These are phyloP conservation scores for Eristalis arbustorum DNA, from an alignment of 2,888 invertebrate species.

Conservation along the genomic window DNA sequence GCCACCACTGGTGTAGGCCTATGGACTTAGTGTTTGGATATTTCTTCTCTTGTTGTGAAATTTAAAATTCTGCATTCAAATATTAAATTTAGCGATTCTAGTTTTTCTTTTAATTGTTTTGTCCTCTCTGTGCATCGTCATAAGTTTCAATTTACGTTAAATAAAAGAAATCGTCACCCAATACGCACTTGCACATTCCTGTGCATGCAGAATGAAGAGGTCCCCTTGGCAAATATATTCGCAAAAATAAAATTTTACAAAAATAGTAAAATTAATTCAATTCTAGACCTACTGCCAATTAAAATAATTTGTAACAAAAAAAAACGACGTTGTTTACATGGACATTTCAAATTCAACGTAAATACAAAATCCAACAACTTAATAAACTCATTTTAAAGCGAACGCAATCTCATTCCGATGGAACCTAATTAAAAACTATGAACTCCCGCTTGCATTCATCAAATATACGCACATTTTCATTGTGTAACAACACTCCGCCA, in stretches of 20 bases:
- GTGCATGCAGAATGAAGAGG: too few relatives aligned
- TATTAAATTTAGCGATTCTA: too few relatives aligned
- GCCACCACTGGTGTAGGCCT: too few relatives aligned
- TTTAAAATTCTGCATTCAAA: too few relatives aligned
- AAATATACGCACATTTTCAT: slow-evolving; percentile 62
- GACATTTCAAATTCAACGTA: not conserved
- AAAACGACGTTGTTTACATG: not conserved
- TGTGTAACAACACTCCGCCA: slow-evolving; percentile 58
- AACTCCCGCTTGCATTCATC: slow-evolving; percentile 58
- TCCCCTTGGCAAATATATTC: too few relatives aligned
- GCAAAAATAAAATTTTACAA: not conserved
- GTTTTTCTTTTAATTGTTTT: too few relatives aligned
- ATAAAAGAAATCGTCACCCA: too few relatives aligned
- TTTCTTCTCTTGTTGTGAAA: too few relatives aligned
- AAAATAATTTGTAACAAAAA: not conserved
- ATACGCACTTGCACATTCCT: too few relatives aligned
- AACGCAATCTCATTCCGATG: not conserved
- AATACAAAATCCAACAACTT: not conserved
- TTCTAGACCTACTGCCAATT: not conserved
- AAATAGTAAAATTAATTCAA: not conserved
- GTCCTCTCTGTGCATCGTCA: too few relatives aligned
- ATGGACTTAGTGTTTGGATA: too few relatives aligned
- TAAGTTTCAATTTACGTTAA: too few relatives aligned
- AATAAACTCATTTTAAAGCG: not conserved
- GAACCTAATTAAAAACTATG: slow-evolving; percentile 68